A percentile compares a stretch with the other conserved stretches of the same genome.
phyloP scores from a whole-genome alignment of 2,888 invertebrate genomes.

The Apotomis capreana region DNA sequence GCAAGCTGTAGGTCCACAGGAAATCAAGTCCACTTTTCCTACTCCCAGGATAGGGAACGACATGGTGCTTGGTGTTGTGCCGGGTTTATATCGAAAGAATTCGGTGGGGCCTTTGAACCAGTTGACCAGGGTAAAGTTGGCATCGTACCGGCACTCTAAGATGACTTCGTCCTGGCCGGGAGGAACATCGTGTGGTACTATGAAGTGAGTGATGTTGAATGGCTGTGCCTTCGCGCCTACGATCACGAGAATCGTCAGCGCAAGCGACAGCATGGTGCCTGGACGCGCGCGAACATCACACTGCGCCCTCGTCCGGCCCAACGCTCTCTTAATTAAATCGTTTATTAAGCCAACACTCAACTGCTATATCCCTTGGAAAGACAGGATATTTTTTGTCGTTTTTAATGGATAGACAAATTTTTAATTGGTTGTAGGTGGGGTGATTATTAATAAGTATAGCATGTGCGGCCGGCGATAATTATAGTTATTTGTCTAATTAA shows the following conservation, averaged over 20 bases:
- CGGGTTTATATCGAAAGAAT: slow-evolving; percentile 75
- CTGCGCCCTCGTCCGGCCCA: slow-evolving; percentile 67
- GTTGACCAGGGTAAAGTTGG: slow-evolving; percentile 75
- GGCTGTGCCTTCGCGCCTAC: slow-evolving; percentile 51
- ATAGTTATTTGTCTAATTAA: slow-evolving; percentile 38
- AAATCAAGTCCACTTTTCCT: slow-evolving; percentile 65
- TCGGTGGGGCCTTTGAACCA: slow-evolving; percentile 75
- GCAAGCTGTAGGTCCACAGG: slow-evolving; percentile 71
- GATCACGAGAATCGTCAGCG: slow-evolving; percentile 53
- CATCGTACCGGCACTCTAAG: slow-evolving; percentile 73
- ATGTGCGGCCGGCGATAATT: slow-evolving; percentile 33
- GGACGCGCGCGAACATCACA: slow-evolving; percentile 67
- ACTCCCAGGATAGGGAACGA: slow-evolving; percentile 70
- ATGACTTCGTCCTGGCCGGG: slow-evolving; percentile 66
- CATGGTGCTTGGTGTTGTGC: slow-evolving; percentile 66
- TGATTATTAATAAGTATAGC: slow-evolving; percentile 40
- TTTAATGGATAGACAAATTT: slow-evolving; percentile 72
- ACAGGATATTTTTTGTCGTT: slow-evolving; percentile 61
- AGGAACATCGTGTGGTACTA: slow-evolving; percentile 64
- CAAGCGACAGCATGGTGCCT: slow-evolving; percentile 67
- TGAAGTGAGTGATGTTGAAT: slow-evolving; percentile 72
- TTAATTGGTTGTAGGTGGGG: slow-evolving; percentile 59
- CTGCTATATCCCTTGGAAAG: slow-evolving; percentile 64
- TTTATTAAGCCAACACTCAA: slow-evolving; percentile 82
- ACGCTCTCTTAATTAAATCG: slow-evolving; percentile 79